Percentiles rank a stretch among this genome's conserved stretches.
These are phyloP conservation scores for Apteryx owenii DNA, from an alignment of 2,113 vertebrate genomes.

Conservation along the genomic window DNA sequence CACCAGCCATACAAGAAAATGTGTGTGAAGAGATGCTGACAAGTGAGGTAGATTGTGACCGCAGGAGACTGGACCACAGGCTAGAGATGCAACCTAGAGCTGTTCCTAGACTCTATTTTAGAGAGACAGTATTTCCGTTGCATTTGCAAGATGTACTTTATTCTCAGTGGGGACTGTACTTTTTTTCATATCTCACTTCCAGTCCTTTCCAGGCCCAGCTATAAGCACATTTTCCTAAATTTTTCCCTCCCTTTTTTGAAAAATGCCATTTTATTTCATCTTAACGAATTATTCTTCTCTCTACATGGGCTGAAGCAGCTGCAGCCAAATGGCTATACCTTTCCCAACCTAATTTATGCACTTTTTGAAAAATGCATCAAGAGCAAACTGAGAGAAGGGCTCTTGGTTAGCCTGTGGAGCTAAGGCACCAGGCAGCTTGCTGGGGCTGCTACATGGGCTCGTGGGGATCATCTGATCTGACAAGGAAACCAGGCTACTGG, in stretches of 20 bases:
- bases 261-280: background rate
- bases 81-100: background rate
- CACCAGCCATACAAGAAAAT: background rate
- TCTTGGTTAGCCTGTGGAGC: background rate
- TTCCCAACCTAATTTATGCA: background rate
- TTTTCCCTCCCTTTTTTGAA: background rate
- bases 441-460: rapidly evolving
- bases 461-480: background rate
- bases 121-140: background rate
- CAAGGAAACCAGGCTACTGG: background rate
- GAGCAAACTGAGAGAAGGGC: background rate
- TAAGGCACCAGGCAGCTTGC: background rate
- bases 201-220: background rate
- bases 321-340: background rate
- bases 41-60: background rate
- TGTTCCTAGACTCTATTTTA: background rate
- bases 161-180: background rate
- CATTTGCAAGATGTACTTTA: background rate
- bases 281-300: background rate
- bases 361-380: background rate
- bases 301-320: background rate
- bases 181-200: background rate
- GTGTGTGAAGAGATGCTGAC: background rate
- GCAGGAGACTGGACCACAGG: background rate
- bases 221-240: background rate